Percentiles rank a stretch among this genome's conserved stretches.
Conservation (phyloP, 2,888 invertebrate genomes). For the Megalurothrips usitatus region DNA sequence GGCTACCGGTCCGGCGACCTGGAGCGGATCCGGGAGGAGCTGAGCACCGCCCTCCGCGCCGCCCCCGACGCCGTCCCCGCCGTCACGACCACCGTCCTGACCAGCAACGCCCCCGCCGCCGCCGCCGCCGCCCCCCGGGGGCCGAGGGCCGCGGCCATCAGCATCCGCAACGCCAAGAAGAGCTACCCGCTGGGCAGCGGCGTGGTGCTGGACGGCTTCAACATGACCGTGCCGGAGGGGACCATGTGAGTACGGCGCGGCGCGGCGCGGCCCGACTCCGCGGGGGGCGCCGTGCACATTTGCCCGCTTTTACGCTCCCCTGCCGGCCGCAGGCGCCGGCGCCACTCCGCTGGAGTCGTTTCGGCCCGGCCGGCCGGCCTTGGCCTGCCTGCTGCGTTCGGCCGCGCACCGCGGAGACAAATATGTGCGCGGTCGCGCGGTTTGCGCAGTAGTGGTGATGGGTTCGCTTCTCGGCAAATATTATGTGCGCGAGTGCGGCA, state of each 20-base stretch:
- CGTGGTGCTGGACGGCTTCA: slow-evolving; percentile 73
- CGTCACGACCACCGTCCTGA: not conserved
- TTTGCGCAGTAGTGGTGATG: too few relatives aligned
- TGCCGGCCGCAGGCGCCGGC: too few relatives aligned
- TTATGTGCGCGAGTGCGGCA: too few relatives aligned
- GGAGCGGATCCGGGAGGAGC: not conserved
- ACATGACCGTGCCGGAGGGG: slow-evolving; percentile 88
- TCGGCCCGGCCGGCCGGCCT: too few relatives aligned
- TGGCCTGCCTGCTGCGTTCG: too few relatives aligned
- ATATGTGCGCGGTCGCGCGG: too few relatives aligned
- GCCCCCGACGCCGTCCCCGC: not conserved
- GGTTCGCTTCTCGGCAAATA: too few relatives aligned
- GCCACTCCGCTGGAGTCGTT: too few relatives aligned
- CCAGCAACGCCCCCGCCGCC: not conserved
- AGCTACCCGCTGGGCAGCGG: slow-evolving; percentile 25
- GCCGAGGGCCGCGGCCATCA: not conserved
- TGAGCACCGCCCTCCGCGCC: slow-evolving; percentile 7
- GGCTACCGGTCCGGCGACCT: not conserved
- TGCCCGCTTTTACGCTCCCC: too few relatives aligned
- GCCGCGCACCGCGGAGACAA: too few relatives aligned
- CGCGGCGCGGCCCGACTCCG: not conserved
- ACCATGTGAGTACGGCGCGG: slow-evolving; percentile 63
- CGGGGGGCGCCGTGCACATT: not conserved
- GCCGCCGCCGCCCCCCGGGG: not conserved
- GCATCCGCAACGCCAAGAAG: slow-evolving; percentile 12